phyloP scores from a whole-genome alignment of 2,888 invertebrate species.

The Diarsia brunnea region DNA sequence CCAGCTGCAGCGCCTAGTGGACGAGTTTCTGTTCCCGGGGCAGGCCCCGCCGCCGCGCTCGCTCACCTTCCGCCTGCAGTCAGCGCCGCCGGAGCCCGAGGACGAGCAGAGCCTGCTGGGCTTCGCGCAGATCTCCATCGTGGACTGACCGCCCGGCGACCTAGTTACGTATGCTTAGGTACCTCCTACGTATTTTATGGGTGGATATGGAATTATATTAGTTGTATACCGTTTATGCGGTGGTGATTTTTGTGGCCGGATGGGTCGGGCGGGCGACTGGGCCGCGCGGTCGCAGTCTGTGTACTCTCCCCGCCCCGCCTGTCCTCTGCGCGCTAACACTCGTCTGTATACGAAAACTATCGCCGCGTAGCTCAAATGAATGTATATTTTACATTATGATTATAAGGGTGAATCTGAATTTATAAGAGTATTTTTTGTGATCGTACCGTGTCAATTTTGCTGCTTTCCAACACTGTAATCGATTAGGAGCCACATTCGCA shows the following conservation, averaged over 20 bases:
- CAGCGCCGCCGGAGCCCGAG: slow-evolving; percentile 93
- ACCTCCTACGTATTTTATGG: slow-evolving; percentile 83
- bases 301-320: slow-evolving; percentile 20
- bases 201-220: slow-evolving; percentile 83
- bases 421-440: slow-evolving; percentile 82
- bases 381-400: slow-evolving; percentile 80
- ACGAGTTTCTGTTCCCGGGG: slow-evolving; percentile 87
- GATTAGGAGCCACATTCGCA: slow-evolving; percentile 66
- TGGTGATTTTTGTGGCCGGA: slow-evolving; percentile 67
- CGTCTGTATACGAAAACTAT: slow-evolving; percentile 69
- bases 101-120: slow-evolving; percentile 99
- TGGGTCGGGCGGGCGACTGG: slow-evolving; percentile 12
- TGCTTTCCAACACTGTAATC: slow-evolving; percentile 82
- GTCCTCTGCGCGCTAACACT: slow-evolving; percentile 41
- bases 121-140: slow-evolving; percentile 99
- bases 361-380: slow-evolving; percentile 84
- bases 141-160: slow-evolving; percentile 91
- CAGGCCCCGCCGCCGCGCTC: slow-evolving; percentile 91
- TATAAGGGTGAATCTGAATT: slow-evolving; percentile 86
- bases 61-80: slow-evolving; percentile 96
- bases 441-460: slow-evolving; percentile 81
- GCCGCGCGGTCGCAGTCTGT: slow-evolving; percentile 20
- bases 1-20: slow-evolving; percentile 97
- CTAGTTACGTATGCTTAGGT: slow-evolving; percentile 72
- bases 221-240: slow-evolving; percentile 72